Conservation (phyloP, 2,113 vertebrate genomes). For the Prochilodus magdalenae region DNA sequence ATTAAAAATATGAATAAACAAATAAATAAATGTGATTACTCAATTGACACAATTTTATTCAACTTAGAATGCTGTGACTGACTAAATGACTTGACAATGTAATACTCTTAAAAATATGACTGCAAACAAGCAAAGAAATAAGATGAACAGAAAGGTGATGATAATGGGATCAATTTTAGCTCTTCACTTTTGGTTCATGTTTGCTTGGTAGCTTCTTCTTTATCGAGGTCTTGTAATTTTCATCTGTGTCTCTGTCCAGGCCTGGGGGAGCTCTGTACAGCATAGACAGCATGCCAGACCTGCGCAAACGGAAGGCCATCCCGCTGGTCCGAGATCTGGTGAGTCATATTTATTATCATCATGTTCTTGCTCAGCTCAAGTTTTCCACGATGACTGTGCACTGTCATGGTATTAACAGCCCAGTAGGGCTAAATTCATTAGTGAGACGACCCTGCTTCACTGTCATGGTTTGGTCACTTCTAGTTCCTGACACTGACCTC, state of each 20-base stretch:
- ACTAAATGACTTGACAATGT: not conserved
- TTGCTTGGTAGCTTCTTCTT: not conserved
- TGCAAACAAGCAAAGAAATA: not conserved
- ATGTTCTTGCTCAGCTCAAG: not conserved
- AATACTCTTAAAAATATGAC: not conserved
- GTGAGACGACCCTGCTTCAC: not conserved
- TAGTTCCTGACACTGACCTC: not conserved
- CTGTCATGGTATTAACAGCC: not conserved
- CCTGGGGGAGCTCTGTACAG: slow-evolving; percentile 97
- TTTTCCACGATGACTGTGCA: not conserved
- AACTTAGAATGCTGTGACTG: no score
- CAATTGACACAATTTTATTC: no score
- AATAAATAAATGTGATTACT: no score
- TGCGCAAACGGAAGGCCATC: slow-evolving; percentile 97
- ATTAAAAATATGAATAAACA: no score
- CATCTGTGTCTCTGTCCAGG: slow-evolving; percentile 72
- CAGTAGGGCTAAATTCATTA: not conserved
- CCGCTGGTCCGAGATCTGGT: slow-evolving; percentile 98
- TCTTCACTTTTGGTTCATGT: not conserved
- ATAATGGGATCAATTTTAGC: not conserved
- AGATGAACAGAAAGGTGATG: not conserved
- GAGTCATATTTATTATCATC: slow-evolving; percentile 66
- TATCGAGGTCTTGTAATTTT: not conserved
- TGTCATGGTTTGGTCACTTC: not conserved
- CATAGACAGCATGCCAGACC: slow-evolving; percentile 99